Evolutionary conservation across 2,797 vertebrate species (phyloP), one percentile per base, ranked within the genome.

Genomic region (Ceryle rudis): DNA sequence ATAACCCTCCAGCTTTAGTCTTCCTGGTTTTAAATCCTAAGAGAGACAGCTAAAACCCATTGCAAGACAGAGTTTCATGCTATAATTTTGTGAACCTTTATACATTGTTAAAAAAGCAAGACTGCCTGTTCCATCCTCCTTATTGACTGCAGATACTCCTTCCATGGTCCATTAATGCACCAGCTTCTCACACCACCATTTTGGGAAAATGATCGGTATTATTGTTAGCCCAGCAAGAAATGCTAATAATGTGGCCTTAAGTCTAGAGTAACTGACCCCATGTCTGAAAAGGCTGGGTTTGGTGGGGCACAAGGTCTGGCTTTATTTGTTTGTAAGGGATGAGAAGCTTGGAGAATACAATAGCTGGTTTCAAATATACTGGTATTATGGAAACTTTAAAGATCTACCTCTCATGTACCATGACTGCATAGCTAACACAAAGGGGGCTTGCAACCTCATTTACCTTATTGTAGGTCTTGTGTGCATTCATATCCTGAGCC

Each of bases 401-500:
- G 78, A 78, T 28, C 41, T 60, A 26, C 41, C 25, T 72, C 65
- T 87, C 28, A 11, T 73, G 70, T 85, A 39, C 33, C 2, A 1
- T 61, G n/a, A 65, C 61, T 1, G 0, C 26, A 54, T 4, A 81
- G 47, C 47, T 86, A 71, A 67, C 16, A 20, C 52, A 57, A 16
- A 42, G 31, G 19, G 31, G 26, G 13, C 19, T 74, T 88, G 61
- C 49, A 93, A 31, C 23, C 23, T 78, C 5, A 0, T 88, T 93
- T 94, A 23, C 61, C 54, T 54, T 37, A 5, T 31, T 87, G 46
- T 65, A 61, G 35, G 49, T 69, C 91, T 86, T 0, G 0, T 58
- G 65, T 69, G 42, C 21, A 28, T 75, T 95, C 90, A 93, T 94
- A 94, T 94, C 77, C 91, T 91, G 85, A 84, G 88, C 93, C 90